A percentile compares a stretch with the other conserved stretches of the same genome.
Evolutionary conservation across 2,113 vertebrate genomes (phyloP).

Genomic region (Bettongia penicillata): DNA sequence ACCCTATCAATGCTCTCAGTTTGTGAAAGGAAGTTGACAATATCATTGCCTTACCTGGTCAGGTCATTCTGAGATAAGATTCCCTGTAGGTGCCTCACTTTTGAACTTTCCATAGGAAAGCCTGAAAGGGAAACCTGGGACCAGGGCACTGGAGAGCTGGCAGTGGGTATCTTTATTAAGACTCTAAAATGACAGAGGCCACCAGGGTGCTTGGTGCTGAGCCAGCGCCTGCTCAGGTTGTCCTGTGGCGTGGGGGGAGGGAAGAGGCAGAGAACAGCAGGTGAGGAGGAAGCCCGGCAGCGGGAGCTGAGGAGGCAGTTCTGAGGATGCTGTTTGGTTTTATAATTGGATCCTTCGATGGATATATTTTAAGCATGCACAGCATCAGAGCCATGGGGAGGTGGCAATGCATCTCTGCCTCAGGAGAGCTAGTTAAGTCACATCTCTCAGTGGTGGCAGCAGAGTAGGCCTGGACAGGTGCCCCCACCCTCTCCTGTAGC

Average conservation of each 20-base stretch:
- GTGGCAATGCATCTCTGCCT: not conserved
- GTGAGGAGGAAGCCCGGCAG: constrained; percentile 70
- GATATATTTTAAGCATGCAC: constrained; percentile 7
- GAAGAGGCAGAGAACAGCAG: constrained; percentile 68
- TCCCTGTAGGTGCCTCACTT: not conserved
- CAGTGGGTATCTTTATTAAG: not conserved
- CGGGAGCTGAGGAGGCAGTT: constrained; percentile 59
- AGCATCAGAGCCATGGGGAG: not conserved
- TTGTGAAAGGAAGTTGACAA: no score
- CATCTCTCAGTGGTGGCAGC: not conserved
- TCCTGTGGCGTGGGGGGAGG: not conserved
- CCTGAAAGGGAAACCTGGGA: not conserved
- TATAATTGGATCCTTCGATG: not conserved
- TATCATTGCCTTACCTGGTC: not conserved
- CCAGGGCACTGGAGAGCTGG: not conserved
- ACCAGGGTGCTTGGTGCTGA: not conserved
- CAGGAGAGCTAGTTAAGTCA: not conserved
- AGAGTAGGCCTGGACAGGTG: not conserved
- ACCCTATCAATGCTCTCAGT: no score
- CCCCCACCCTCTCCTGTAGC: not conserved
- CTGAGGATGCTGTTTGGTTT: not conserved
- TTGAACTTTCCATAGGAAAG: not conserved
- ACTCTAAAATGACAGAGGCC: not conserved
- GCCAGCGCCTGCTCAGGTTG: not conserved
- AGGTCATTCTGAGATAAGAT: not conserved